Conservation (phyloP, 2,888 invertebrate genomes). For the Patella caerulea region DNA sequence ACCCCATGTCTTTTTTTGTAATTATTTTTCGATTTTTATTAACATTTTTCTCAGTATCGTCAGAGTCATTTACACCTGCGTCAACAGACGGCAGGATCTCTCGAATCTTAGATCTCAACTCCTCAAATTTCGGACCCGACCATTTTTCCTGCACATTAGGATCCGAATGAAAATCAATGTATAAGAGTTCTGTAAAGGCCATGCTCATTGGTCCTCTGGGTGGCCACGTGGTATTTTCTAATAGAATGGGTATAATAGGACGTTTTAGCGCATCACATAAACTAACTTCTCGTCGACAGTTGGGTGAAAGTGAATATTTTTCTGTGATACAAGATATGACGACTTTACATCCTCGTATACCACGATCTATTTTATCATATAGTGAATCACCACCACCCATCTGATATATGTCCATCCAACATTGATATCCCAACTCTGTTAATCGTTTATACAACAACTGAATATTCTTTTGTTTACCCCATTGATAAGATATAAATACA, state of each 20-base stretch:
- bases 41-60: too few relatives aligned
- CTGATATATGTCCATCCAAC: slow-evolving; percentile 70
- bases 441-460: slow-evolving; percentile 57
- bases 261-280: slow-evolving; percentile 66
- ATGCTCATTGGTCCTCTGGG: slow-evolving; percentile 68
- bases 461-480: slow-evolving; percentile 67
- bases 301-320: slow-evolving; percentile 66
- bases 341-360: slow-evolving; percentile 59
- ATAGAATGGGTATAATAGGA: slow-evolving; percentile 65
- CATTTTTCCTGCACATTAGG: slow-evolving; percentile 46
- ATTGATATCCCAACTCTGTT: slow-evolving; percentile 56
- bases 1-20: too few relatives aligned
- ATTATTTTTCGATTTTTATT: too few relatives aligned
- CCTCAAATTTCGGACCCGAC: slow-evolving; percentile 52
- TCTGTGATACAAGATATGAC: slow-evolving; percentile 66
- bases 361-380: slow-evolving; percentile 68
- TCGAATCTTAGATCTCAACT: slow-evolving; percentile 44
- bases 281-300: slow-evolving; percentile 67
- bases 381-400: slow-evolving; percentile 70
- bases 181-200: slow-evolving; percentile 63
- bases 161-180: slow-evolving; percentile 56
- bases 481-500: slow-evolving; percentile 69
- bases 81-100: not conserved
- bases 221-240: slow-evolving; percentile 66
- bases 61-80: too few relatives aligned